Evolutionary conservation across 2,888 invertebrate genomes (phyloP), one percentile per base, ranked within the genome.

Genomic region (Luffia ferchaultella): DNA sequence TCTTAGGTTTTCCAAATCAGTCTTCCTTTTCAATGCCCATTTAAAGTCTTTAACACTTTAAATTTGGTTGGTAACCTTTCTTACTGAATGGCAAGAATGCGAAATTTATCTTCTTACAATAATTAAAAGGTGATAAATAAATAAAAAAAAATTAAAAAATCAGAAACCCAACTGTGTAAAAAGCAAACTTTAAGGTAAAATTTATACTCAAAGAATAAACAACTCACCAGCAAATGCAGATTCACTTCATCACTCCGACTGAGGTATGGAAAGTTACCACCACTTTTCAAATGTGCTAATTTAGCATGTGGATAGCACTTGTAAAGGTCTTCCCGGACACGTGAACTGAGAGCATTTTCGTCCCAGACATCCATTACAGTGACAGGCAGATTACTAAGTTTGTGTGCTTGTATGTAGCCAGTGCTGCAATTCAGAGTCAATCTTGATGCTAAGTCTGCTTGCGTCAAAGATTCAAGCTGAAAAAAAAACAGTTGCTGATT

Each of bases 321-420:
- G 69, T 93, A 93, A 58, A 95, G 77, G 62, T 93, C 93, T 62
- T 95, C 94, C 49, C 92, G 78, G 0, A 95, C 95, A 43, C 86
- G 70, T 55, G 88, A 87, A 52, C 93, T 93, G 46, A 96, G 73
- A 2, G 95, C 95, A 70, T 91, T 91, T 61, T 94, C 92, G 71
- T 96, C 95, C 84, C 94, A 95, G 0, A 95, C 95, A 74, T 96
- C 95, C 69, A 96, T 87, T 48, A 96, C 88, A 12, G 95, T 96
- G 15, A 94, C 86, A n/a, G 91, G 89, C 48, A 93, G 63, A 53
- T 87, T 76, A 20, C 79, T 72, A 20, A 95, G 77, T 59, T 88
- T 86, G 58, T 93, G 90, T 2, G 93, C 91, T 62, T 93, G 89
- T 2, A 95, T 91, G 62, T 91, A 92, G 61, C 89, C 89, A 56